Conservation (phyloP, 2,888 invertebrate species). For the Psylliodes chrysocephalus region DNA sequence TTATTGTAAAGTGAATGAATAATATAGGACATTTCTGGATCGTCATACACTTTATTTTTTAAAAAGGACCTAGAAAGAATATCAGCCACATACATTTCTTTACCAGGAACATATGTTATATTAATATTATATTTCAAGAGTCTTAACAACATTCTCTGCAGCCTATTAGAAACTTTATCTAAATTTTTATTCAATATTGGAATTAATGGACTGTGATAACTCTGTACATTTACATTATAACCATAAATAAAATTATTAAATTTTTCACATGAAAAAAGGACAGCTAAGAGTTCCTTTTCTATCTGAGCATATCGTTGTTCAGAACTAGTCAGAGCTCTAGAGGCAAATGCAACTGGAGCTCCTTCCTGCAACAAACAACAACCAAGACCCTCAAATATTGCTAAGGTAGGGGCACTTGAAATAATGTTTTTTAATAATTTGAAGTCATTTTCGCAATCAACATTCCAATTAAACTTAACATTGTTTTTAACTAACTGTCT, state of each 20-base stretch:
- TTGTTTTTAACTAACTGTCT: conserved; percentile 36
- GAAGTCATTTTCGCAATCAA: neutral
- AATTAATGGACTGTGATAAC: conserved; percentile 51
- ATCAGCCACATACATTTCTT: conserved; percentile 22
- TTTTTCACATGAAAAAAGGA: conserved; percentile 51
- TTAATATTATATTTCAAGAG: conserved; percentile 13
- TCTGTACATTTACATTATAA: conserved; percentile 45
- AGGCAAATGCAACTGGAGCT: conserved; percentile 41
- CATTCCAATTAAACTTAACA: conserved; percentile 33
- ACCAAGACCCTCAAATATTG: conserved; percentile 37
- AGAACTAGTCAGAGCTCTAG: conserved; percentile 35
- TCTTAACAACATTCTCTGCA: conserved; percentile 10
- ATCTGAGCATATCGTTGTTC: conserved; percentile 53
- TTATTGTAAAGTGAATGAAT: neutral
- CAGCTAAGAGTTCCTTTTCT: conserved; percentile 55
- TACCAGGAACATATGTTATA: conserved; percentile 10
- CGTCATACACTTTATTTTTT: neutral
- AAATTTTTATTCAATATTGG: conserved; percentile 6
- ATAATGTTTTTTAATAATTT: neutral
- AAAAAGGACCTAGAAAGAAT: neutral
- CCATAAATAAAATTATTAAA: conserved; percentile 56
- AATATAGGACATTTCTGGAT: conserved; percentile 1
- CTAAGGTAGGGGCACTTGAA: neutral
- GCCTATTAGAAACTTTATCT: too few relatives aligned
- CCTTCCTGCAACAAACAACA: conserved; percentile 38